Percentiles rank a stretch among this genome's conserved stretches.
phyloP scores from a whole-genome alignment of 2,113 vertebrate genomes.

The Sorex araneus region DNA sequence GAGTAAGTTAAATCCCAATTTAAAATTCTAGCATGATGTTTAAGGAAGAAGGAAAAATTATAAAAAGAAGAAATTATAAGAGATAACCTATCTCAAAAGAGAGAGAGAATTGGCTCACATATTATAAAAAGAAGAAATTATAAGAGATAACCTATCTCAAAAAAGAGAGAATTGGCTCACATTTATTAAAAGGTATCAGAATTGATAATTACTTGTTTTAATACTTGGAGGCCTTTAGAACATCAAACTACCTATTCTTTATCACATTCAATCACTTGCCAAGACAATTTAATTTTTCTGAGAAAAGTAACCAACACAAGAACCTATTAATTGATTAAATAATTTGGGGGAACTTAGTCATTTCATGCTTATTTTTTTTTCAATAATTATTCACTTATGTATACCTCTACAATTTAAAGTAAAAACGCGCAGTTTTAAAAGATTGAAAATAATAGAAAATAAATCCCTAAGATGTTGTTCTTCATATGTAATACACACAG shows the following conservation, averaged over 20 bases:
- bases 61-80: not conserved
- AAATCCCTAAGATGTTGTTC: constrained; percentile 45
- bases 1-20: constrained; percentile 41
- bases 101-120: constrained; percentile 63
- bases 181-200: constrained; percentile 68
- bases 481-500: constrained; percentile 64
- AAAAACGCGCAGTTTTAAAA: constrained; percentile 66
- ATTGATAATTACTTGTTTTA: constrained; percentile 52
- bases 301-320: constrained; percentile 56
- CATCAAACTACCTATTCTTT: constrained; percentile 32
- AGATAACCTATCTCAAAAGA: constrained; percentile 26
- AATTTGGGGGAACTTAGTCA: constrained; percentile 61
- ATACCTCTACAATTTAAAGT: constrained; percentile 53
- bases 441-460: constrained; percentile 59
- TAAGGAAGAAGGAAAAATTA: constrained; percentile 40
- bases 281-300: constrained; percentile 61
- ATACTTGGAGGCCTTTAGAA: constrained; percentile 54
- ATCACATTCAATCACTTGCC: constrained; percentile 44
- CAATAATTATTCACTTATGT: constrained; percentile 75
- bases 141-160: constrained; percentile 12
- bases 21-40: constrained; percentile 60
- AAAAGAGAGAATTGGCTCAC: constrained; percentile 61
- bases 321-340: constrained; percentile 64
- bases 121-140: not conserved
- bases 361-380: constrained; percentile 70